Evolutionary conservation across 1,140 invertebrate genomes (phyloP), one percentile per base, ranked within the genome.

Genomic region (Hydropsyche tenuis): DNA sequence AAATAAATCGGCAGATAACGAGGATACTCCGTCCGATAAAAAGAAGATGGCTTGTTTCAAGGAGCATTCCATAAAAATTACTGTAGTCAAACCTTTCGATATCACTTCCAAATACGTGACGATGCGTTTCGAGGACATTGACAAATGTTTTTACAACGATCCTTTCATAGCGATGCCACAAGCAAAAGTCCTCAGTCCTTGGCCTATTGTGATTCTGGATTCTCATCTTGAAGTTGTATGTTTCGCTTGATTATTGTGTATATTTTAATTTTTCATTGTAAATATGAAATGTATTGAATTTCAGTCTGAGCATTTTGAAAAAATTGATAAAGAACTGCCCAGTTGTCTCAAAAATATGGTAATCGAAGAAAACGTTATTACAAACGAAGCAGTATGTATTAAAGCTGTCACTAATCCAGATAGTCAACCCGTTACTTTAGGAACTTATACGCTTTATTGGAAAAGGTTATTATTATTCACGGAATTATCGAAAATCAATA

Each of bases 391-490:
- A 18, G 78, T 85, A 45, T 85, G 83, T 73, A 78, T 85, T 64
- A 80, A 81, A 71, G 83, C 83, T 9, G 82, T 79, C 30, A 79
- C 80, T 71, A 81, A 81, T 73, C 80, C 82, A 27, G 87, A 87
- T 74, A 88, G 89, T 75, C 83, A 85, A 48, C 85, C 86, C 6
- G 83, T 86, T 1, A 86, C 86, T 78, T 86, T 92, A 14, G 93
- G 92, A 69, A 85, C 90, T 37, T 94, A 93, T 81, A 90, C 88
- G 1, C 86, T 95, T 20, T 88, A 87, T 78, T 95, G 93, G 93
- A 89, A 87, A 84, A 87, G 93, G 88, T 93, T 86, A 80, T 75
- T 65, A 51, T 80, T 77, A 69, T 30, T 73, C 20, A 23, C 6
- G 27, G 4, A 30, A 37, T 16, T 56, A 78, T 64, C 79, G 78